Conservation (phyloP, 2,797 vertebrate species). For the Chaetophractus vellerosus region DNA sequence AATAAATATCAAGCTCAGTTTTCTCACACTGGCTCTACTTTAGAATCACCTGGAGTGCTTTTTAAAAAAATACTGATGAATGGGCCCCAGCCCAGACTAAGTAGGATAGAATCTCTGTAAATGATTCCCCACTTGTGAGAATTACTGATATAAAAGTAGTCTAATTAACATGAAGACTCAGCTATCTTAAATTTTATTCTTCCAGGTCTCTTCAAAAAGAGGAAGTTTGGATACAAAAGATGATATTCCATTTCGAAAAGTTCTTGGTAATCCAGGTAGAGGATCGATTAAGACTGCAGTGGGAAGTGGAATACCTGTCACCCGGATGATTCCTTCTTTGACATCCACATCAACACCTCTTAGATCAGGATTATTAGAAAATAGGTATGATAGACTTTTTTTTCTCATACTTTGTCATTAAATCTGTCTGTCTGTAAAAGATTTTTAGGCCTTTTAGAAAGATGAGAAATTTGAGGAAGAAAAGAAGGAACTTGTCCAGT, state of each 20-base stretch:
- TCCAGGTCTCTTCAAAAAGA: conserved; percentile 93
- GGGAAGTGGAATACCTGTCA: conserved; percentile 85
- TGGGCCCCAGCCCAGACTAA: background rate
- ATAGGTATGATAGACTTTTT: conserved; percentile 90
- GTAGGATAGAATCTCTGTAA: conserved; percentile 49
- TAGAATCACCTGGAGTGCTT: conserved; percentile 50
- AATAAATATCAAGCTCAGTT: background rate
- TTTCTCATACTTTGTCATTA: conserved; percentile 54
- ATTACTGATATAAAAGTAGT: conserved; percentile 51
- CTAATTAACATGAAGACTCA: conserved; percentile 63
- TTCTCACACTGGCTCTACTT: conserved; percentile 12
- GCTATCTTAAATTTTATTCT: conserved; percentile 73
- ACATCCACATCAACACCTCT: conserved; percentile 92
- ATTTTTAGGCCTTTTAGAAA: conserved; percentile 63
- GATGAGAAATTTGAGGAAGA: background rate
- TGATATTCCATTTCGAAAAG: conserved; percentile 93
- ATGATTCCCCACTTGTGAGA: background rate
- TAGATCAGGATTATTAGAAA: conserved; percentile 94
- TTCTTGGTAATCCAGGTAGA: conserved; percentile 93
- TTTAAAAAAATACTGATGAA: conserved; percentile 1
- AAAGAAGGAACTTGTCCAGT: background rate
- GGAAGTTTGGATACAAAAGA: conserved; percentile 93
- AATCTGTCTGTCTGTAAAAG: conserved; percentile 51
- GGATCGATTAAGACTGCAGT: conserved; percentile 87
- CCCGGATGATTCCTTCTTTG: conserved; percentile 84